Evolutionary conservation across 2,888 invertebrate species (phyloP), one percentile per base, ranked within the genome.

Genomic region (Idaea straminata): DNA sequence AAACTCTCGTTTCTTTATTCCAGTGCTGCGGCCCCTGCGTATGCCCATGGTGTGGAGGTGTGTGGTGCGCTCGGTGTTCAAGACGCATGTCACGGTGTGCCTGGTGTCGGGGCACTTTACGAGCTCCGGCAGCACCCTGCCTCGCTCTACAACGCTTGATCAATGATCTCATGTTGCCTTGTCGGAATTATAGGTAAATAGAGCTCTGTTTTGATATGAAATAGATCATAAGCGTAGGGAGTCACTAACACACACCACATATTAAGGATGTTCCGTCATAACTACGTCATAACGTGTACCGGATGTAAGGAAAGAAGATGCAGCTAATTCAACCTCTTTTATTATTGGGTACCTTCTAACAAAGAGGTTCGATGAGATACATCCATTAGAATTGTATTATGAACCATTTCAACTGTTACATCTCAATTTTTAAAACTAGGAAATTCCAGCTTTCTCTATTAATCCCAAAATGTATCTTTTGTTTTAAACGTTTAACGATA

Each of bases 21-120:
- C 85, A 93, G 93, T 89, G 91, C 64, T 87, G 85, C 65, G 92
- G 91, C 0, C 92, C 92, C 0, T 91, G 90, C 64, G 92, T 88
- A 0, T 93, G 93, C 60, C 86, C 90, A 0, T 89, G 91, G 86
- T 93, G 93, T 64, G 93, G 93, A 0, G 92, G 92, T 0, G 86
- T 93, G 0, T 92, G 92, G 92, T 92, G 92, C 66, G 83, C 84
- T 0, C 73, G 90, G 0, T 92, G 91, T 66, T 90, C 92, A 0
- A 78, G 92, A 0, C 77, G 87, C 15, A 90, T 92, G 82, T 87
- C 92, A 0, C 74, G 91, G 0, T 92, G 92, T 61, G 89, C 92
- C 0, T 93, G 92, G 91, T 93, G 93, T 66, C 75, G 93, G 0
- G 91, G 87, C 0, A 79, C 84, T 0, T 77, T 92, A 0, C 72